phyloP scores from a whole-genome alignment of 2,888 invertebrate species.

The Athalia rosae region DNA sequence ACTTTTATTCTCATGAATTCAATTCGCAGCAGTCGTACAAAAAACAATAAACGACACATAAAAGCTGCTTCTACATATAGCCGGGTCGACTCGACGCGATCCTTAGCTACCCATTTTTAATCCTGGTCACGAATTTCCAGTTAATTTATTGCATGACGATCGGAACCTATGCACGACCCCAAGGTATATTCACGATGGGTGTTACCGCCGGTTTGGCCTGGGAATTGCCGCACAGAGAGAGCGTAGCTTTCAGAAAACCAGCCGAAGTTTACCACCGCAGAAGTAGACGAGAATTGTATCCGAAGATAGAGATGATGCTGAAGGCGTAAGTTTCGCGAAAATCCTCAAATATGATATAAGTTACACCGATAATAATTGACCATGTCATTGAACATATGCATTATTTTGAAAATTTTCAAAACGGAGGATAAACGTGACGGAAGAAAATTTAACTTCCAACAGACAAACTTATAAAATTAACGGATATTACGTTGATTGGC shows the following conservation, averaged over 20 bases:
- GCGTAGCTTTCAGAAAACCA: slow-evolving; percentile 69
- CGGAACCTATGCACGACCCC: slow-evolving; percentile 75
- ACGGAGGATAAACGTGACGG: too few species aligned
- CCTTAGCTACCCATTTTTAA: neutral
- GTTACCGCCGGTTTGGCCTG: slow-evolving; percentile 86
- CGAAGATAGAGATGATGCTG: slow-evolving; percentile 79
- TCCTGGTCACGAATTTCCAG: slow-evolving; percentile 53
- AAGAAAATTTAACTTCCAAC: too few species aligned
- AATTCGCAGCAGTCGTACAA: neutral
- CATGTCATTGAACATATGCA: too few species aligned
- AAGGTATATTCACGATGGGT: slow-evolving; percentile 80
- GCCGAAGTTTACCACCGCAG: slow-evolving; percentile 77
- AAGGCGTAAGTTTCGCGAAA: slow-evolving; percentile 71
- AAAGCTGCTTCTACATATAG: neutral
- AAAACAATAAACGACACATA: neutral
- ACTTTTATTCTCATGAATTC: too few species aligned
- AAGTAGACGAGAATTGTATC: slow-evolving; percentile 79
- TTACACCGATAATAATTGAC: too few species aligned
- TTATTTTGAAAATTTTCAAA: too few species aligned
- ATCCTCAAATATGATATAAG: neutral
- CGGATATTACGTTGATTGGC: too few species aligned
- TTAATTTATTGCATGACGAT: slow-evolving; percentile 80
- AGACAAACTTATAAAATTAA: too few species aligned
- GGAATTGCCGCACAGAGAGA: slow-evolving; percentile 80
- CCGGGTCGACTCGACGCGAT: neutral